These are phyloP conservation scores for Pipistrellus pygmaeus DNA, from an alignment of 2,797 vertebrate genomes.

Conservation along the genomic window DNA sequence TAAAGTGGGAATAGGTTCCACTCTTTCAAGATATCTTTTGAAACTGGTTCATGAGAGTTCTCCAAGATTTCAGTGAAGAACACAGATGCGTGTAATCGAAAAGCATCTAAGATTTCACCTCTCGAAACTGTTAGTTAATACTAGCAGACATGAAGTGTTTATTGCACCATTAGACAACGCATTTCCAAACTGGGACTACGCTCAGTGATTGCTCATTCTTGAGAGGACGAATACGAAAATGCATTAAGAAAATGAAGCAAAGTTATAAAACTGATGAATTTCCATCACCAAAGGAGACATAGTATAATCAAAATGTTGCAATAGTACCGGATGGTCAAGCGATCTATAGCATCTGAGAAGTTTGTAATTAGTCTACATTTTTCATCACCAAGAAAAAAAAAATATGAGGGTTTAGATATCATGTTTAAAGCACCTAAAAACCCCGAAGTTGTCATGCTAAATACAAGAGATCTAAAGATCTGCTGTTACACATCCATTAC, in stretches of 20 bases:
- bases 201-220: neutral
- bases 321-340: slow-evolving; percentile 87
- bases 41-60: slow-evolving; percentile 29
- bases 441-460: slow-evolving; percentile 88
- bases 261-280: slow-evolving; percentile 72
- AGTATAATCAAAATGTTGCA: slow-evolving; percentile 69
- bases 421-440: slow-evolving; percentile 94
- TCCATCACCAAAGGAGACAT: slow-evolving; percentile 70
- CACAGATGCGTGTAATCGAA: neutral
- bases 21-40: slow-evolving; percentile 46
- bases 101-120: slow-evolving; percentile 18
- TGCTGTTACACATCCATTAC: slow-evolving; percentile 93
- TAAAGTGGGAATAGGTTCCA: neutral
- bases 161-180: neutral
- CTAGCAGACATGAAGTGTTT: neutral
- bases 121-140: neutral
- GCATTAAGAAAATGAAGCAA: slow-evolving; percentile 48
- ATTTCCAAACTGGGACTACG: neutral
- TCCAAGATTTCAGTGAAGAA: slow-evolving; percentile 13
- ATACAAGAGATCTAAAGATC: slow-evolving; percentile 90
- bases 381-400: slow-evolving; percentile 89
- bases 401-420: slow-evolving; percentile 93
- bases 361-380: slow-evolving; percentile 92
- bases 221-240: neutral
- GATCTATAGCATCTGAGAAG: slow-evolving; percentile 75